Conservation (phyloP, 2,888 invertebrate genomes). For the Amphiduros pacificus region DNA sequence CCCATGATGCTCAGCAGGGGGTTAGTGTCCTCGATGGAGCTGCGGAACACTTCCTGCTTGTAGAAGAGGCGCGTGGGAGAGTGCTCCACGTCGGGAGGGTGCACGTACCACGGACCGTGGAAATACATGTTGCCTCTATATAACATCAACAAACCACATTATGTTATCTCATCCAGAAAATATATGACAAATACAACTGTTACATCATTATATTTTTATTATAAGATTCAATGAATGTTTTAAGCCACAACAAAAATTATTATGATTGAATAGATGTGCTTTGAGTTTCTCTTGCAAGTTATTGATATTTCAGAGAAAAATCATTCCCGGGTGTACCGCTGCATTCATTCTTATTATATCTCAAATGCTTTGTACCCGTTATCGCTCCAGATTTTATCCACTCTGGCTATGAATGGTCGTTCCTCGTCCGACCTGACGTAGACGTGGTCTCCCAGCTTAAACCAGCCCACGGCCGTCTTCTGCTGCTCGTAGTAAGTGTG, state of each 20-base stretch:
- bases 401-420: slow-evolving; percentile 85
- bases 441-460: slow-evolving; percentile 79
- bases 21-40: slow-evolving; percentile 87
- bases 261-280: not conserved
- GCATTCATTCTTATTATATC: not conserved
- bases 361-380: slow-evolving; percentile 70
- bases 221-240: not conserved
- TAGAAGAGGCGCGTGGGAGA: slow-evolving; percentile 73
- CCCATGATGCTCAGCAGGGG: slow-evolving; percentile 89
- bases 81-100: slow-evolving; percentile 84
- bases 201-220: not conserved
- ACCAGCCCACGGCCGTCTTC: slow-evolving; percentile 70
- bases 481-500: slow-evolving; percentile 91
- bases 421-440: slow-evolving; percentile 85
- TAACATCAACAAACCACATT: no score
- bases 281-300: no score
- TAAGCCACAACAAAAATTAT: not conserved
- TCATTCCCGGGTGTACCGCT: no score
- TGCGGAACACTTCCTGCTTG: slow-evolving; percentile 89
- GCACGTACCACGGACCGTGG: slow-evolving; percentile 90
- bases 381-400: slow-evolving; percentile 93
- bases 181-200: no score
- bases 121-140: slow-evolving; percentile 85
- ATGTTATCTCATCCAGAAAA: no score
- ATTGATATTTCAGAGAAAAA: no score